Evolutionary conservation across 2,888 invertebrate genomes (phyloP).

Genomic region (Linnaemya tessellans): DNA sequence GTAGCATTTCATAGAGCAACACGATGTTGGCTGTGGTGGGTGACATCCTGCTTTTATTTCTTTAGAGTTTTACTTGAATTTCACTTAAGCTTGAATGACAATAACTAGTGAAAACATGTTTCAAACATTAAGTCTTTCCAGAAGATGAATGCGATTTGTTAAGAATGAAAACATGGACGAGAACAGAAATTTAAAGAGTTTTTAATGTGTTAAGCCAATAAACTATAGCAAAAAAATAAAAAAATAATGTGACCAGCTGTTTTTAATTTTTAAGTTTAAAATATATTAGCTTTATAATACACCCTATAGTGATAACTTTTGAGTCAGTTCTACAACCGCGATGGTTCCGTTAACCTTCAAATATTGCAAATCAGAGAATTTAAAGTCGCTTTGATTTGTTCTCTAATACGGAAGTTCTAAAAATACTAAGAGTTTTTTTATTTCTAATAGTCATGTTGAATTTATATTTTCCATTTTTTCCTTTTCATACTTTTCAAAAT

Average conservation of each 20-base stretch:
- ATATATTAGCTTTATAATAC: too few species aligned
- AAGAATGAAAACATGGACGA: slow-evolving; percentile 4
- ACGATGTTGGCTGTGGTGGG: not conserved
- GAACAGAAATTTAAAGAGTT: not conserved
- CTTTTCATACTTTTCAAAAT: not conserved
- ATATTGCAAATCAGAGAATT: not conserved
- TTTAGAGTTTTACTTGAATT: slow-evolving; percentile 23
- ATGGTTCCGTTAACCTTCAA: not conserved
- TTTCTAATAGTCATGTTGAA: slow-evolving; percentile 1
- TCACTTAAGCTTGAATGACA: slow-evolving; percentile 25
- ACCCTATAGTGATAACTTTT: too few species aligned
- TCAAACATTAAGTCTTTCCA: slow-evolving; percentile 9
- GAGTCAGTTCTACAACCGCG: too few species aligned
- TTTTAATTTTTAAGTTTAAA: not conserved
- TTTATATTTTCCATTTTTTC: slow-evolving; percentile 9
- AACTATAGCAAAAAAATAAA: not conserved
- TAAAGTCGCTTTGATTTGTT: not conserved
- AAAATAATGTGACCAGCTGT: not conserved
- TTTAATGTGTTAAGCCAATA: not conserved
- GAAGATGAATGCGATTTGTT: slow-evolving; percentile 2
- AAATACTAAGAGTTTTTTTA: not conserved
- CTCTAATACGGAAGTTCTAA: not conserved
- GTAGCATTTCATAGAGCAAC: slow-evolving; percentile 14
- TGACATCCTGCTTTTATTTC: slow-evolving; percentile 16
- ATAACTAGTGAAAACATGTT: slow-evolving; percentile 31